Percentiles rank a stretch among this genome's conserved stretches.
phyloP scores from a whole-genome alignment of 2,113 vertebrate genomes.

The Chauna torquata region DNA sequence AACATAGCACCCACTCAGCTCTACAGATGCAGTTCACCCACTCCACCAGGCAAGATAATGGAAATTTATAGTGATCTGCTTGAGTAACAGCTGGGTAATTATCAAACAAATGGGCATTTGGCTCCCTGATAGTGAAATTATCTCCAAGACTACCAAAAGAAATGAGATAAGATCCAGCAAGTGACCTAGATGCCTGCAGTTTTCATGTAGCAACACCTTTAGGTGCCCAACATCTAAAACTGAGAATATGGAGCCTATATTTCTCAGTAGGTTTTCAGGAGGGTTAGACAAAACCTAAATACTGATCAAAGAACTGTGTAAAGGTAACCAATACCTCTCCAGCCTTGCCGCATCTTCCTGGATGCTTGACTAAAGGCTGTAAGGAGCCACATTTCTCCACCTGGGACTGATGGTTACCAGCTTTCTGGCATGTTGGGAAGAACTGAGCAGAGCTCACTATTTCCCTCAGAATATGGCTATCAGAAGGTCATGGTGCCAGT shows the following conservation, averaged over 20 bases:
- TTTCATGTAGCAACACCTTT: background rate
- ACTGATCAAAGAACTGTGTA: background rate
- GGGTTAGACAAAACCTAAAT: background rate
- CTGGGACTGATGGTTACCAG: background rate
- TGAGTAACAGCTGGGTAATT: background rate
- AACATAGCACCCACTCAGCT: background rate
- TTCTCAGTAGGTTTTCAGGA: background rate
- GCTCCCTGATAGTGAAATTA: background rate
- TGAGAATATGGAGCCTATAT: background rate
- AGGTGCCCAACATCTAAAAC: background rate
- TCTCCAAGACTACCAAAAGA: background rate
- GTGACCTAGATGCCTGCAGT: background rate
- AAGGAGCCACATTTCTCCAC: rapidly evolving
- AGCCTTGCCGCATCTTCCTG: background rate
- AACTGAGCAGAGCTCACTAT: background rate
- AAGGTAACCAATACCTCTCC: background rate
- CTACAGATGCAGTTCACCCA: background rate
- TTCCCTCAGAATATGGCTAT: background rate
- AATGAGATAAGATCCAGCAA: background rate
- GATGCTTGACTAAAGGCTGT: background rate
- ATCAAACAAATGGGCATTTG: background rate
- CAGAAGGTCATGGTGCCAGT: background rate
- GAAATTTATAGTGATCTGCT: background rate
- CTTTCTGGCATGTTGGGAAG: background rate
- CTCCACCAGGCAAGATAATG: background rate